Percentiles rank a stretch among this genome's conserved stretches.
Conservation (phyloP, 2,113 vertebrate species). For the Oreochromis tanganicae region DNA sequence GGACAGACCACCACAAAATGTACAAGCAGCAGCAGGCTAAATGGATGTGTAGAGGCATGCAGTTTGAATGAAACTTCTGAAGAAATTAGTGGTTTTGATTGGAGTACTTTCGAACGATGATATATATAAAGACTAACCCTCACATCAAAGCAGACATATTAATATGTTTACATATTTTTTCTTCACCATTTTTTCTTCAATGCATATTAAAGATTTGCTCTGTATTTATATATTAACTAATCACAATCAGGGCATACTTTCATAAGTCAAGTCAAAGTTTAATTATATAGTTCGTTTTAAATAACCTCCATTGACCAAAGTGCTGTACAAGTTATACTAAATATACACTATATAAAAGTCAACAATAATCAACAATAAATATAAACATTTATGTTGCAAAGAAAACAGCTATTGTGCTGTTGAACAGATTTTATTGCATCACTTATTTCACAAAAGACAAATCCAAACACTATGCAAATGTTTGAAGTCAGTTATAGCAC, state of each 20-base stretch:
- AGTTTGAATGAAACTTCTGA: neutral
- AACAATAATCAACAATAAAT: neutral
- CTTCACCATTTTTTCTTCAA: neutral
- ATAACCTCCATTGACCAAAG: neutral
- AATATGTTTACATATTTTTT: neutral
- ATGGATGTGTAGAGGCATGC: neutral
- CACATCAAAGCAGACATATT: neutral
- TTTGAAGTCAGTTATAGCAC: conserved; percentile 14
- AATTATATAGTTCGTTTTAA: neutral
- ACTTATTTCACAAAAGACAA: conserved; percentile 12
- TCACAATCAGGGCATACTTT: neutral
- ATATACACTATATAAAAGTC: neutral
- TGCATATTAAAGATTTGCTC: neutral
- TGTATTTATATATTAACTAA: neutral
- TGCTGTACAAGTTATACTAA: neutral
- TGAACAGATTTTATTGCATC: conserved; percentile 3
- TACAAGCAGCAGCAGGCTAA: neutral
- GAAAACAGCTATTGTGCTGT: neutral
- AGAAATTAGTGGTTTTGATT: neutral
- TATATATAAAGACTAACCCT: neutral
- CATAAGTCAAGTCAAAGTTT: neutral
- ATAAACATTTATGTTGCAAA: neutral
- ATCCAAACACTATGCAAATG: neutral
- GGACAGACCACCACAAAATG: neutral
- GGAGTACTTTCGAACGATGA: neutral